A percentile compares a stretch with the other conserved stretches of the same genome.
These are phyloP conservation scores for Anoplius nigerrimus DNA, from an alignment of 2,888 invertebrate genomes.

Conservation along the genomic window DNA sequence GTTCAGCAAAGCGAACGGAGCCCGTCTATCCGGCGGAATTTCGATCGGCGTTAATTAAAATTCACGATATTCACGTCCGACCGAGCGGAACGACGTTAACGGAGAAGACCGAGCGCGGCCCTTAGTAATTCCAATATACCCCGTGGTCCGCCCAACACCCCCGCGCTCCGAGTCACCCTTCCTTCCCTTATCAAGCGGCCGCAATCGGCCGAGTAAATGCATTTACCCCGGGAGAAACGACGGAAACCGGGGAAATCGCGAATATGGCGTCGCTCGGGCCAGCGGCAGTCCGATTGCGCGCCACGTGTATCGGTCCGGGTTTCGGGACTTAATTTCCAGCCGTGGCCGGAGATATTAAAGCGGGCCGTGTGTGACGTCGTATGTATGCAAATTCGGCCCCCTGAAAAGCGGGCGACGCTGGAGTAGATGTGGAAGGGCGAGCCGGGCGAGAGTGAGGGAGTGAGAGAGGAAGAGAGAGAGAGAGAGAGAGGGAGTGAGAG, in stretches of 20 bases:
- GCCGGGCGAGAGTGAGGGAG: not conserved
- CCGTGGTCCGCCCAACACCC: too few relatives aligned
- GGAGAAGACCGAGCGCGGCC: too few relatives aligned
- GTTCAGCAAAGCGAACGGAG: too few relatives aligned
- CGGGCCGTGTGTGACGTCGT: conserved; percentile 68
- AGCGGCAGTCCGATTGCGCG: conserved; percentile 48
- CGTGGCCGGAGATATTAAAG: conserved; percentile 69
- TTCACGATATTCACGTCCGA: too few relatives aligned
- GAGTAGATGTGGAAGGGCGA: conserved; percentile 7
- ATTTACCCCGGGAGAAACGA: conserved; percentile 44
- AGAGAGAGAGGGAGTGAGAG: not conserved
- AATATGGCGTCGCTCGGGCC: conserved; percentile 43
- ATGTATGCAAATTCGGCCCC: conserved; percentile 69
- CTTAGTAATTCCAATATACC: conserved; percentile 1
- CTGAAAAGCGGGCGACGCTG: conserved; percentile 51
- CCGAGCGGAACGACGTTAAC: too few relatives aligned
- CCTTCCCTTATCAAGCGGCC: too few relatives aligned
- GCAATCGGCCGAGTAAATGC: conserved; percentile 33
- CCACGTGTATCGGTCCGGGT: conserved; percentile 47
- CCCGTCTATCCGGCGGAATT: too few relatives aligned
- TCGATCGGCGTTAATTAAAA: too few relatives aligned
- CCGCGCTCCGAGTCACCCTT: not conserved
- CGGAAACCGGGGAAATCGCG: conserved; percentile 34
- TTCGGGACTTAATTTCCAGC: conserved; percentile 69
- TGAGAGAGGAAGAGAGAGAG: conserved; percentile 1